phyloP scores from a whole-genome alignment of 1,140 invertebrate genomes.

The Drusus annulatus region DNA sequence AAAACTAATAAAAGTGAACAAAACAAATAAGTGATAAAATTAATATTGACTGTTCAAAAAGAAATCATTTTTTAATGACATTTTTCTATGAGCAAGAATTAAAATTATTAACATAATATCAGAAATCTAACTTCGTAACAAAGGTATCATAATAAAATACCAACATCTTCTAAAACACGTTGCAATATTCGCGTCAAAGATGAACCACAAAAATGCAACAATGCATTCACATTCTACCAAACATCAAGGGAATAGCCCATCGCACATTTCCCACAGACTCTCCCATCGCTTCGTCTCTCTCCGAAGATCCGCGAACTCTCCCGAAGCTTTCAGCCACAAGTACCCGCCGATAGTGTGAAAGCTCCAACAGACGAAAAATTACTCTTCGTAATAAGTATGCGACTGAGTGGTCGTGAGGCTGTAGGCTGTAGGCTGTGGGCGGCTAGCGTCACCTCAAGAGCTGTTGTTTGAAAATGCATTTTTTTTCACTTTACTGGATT shows the following conservation, averaged over 20 bases:
- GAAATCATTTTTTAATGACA: no score
- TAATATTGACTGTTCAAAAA: no score
- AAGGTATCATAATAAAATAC: no score
- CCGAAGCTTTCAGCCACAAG: slow-evolving; percentile 30
- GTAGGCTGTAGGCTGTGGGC: background rate
- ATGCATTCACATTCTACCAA: background rate
- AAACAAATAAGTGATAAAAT: no score
- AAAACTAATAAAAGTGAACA: no score
- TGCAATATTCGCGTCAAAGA: no score
- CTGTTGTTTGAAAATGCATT: background rate
- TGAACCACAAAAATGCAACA: slow-evolving; percentile 30
- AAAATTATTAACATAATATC: no score
- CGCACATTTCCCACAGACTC: background rate
- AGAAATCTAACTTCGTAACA: no score
- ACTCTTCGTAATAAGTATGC: slow-evolving; percentile 44
- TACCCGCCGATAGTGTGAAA: slow-evolving; percentile 37
- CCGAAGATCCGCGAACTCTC: background rate
- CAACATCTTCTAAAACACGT: background rate
- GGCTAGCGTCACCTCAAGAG: background rate
- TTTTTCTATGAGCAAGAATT: no score
- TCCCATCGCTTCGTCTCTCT: background rate
- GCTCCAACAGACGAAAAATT: slow-evolving; percentile 40
- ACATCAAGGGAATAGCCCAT: slow-evolving; percentile 6
- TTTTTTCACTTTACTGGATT: background rate
- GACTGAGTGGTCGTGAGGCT: slow-evolving; percentile 22